Percentiles rank a stretch among this genome's conserved stretches.
Conservation (phyloP, 2,888 invertebrate genomes). For the Standfussiana lucernea region DNA sequence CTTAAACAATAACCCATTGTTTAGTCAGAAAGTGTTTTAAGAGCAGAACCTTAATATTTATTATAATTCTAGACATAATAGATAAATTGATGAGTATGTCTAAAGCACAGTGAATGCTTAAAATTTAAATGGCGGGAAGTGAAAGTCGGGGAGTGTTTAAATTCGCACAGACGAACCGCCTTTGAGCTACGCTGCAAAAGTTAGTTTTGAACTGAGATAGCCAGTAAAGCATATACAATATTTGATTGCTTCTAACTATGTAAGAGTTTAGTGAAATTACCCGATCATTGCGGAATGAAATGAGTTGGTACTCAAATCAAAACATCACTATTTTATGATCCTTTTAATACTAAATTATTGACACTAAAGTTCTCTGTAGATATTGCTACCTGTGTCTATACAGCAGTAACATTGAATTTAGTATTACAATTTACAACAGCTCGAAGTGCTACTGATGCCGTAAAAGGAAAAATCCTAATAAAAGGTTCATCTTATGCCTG, state of each 20-base stretch:
- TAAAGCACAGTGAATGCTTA: conserved; percentile 70
- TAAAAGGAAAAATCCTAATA: conserved; percentile 59
- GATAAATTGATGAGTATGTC: conserved; percentile 54
- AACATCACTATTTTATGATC: neutral
- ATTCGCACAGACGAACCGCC: conserved; percentile 15
- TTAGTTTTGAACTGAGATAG: neutral
- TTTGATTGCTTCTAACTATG: neutral
- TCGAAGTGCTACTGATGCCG: conserved; percentile 39
- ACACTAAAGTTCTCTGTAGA: conserved; percentile 10
- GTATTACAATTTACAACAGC: conserved; percentile 39
- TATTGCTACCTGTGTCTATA: conserved; percentile 2
- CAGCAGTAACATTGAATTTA: conserved; percentile 25
- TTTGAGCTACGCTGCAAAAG: conserved; percentile 7
- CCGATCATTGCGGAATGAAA: neutral
- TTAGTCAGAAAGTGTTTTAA: conserved; percentile 51
- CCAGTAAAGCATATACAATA: conserved; percentile 1
- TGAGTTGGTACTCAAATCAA: neutral
- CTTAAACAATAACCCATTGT: conserved; percentile 60
- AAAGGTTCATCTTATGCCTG: conserved; percentile 37
- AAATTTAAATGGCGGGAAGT: conserved; percentile 66
- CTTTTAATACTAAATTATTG: conserved; percentile 2
- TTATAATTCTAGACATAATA: conserved; percentile 56
- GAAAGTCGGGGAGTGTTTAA: conserved; percentile 14
- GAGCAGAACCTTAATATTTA: conserved; percentile 48
- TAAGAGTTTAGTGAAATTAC: neutral